Evolutionary conservation across 2,113 vertebrate genomes (phyloP), one percentile per base, ranked within the genome.

Genomic region (Epinephelus fuscoguttatus): DNA sequence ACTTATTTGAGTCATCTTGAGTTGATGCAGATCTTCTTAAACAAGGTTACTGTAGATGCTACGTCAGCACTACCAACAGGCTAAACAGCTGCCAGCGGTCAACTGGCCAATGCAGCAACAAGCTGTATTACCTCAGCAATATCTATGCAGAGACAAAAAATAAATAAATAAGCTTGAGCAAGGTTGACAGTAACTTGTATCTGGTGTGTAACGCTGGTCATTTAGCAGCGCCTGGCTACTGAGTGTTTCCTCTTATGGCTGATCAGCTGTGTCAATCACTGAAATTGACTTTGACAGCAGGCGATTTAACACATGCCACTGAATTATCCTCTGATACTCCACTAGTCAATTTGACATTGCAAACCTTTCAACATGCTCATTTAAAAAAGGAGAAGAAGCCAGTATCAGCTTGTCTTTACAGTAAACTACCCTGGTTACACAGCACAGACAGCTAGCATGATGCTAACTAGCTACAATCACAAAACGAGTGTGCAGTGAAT

Each of bases 11-110:
- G 45, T n/a, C 10, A 15, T 61, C 21, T n/a, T 4, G 11, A 68
- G 17, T 18, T 11, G 14, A 5, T 30, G 12, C 15, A 6, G 7
- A 10, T 49, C 50, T 23, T 57, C 37, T 71, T 19, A 6, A n/a
- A 33, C 15, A 23, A 60, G 30, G 64, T 81, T 49, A 42, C 27
- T 27, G 21, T 19, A 6, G 68, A 83, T 50, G 92, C 84, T 67
- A 92, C 92, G 92, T 94, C 94, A 94, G 91, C 94, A 91, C 89
- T 89, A 81, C 83, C 94, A 89, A 88, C 88, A 13, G 17, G 56
- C 33, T 25, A 33, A 84, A 85, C 83, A 85, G 75, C 80, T 89
- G 84, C 33, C 85, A 82, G 52, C n/a, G 17, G 53, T 23, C 6
- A 80, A 18, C 40, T 59, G 37, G 21, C 4, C 37, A 62, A 5